Conservation (phyloP, 2,888 invertebrate species). For the Cyclophora punctaria region DNA sequence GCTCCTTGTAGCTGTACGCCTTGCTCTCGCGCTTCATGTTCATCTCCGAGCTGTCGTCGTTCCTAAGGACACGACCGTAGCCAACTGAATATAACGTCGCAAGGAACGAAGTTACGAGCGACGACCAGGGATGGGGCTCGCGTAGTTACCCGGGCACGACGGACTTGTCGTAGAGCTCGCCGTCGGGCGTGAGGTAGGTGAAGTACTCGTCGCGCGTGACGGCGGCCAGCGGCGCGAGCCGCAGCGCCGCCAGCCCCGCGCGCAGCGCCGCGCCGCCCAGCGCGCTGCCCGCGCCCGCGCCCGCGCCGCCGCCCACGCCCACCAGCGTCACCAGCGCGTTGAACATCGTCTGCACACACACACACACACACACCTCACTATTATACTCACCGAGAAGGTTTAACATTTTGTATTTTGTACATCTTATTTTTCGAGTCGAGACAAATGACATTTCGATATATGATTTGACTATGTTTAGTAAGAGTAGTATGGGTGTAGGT, state of each 20-base stretch:
- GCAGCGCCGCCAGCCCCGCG: slow-evolving; percentile 76
- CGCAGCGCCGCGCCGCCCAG: slow-evolving; percentile 71
- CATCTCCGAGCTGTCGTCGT: slow-evolving; percentile 71
- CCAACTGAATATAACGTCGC: no score
- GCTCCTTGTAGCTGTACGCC: slow-evolving; percentile 96
- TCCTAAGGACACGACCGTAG: slow-evolving; percentile 30
- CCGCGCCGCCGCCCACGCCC: slow-evolving; percentile 76
- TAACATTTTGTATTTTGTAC: not conserved
- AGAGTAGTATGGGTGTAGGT: slow-evolving; percentile 2
- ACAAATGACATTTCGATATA: not conserved
- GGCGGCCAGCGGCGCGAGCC: slow-evolving; percentile 78
- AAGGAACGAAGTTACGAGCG: no score
- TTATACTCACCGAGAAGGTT: no score
- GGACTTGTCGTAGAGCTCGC: slow-evolving; percentile 92
- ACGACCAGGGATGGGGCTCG: no score
- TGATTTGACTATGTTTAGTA: not conserved
- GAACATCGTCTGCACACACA: slow-evolving; percentile 69
- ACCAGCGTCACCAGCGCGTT: slow-evolving; percentile 84
- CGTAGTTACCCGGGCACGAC: slow-evolving; percentile 50
- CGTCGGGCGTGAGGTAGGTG: slow-evolving; percentile 85
- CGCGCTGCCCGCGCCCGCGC: slow-evolving; percentile 73
- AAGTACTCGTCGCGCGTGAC: slow-evolving; percentile 80
- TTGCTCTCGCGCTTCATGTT: slow-evolving; percentile 97
- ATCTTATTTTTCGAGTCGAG: no score
- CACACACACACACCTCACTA: not conserved